Conservation (phyloP, 1,140 invertebrate genomes). For the Drosophila bocki region DNA sequence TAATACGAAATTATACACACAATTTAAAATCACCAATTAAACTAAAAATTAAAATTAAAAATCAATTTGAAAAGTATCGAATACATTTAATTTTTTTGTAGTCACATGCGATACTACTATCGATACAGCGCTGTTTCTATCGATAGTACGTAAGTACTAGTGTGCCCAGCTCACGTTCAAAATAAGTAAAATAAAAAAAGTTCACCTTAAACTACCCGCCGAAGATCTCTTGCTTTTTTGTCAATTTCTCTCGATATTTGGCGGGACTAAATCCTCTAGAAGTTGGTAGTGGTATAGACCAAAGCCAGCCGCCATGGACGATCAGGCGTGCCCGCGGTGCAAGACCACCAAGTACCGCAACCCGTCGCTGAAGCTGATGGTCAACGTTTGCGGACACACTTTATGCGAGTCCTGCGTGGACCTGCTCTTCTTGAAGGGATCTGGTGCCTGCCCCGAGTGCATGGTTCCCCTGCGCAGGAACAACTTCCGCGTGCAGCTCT, state of each 20-base stretch:
- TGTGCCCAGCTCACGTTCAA: too few species aligned
- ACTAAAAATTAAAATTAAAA: too few species aligned
- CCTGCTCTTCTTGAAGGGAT: conserved; percentile 88
- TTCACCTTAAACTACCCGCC: too few species aligned
- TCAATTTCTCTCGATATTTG: neutral
- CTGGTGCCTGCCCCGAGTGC: conserved; percentile 97
- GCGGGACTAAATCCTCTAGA: too few species aligned
- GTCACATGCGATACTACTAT: too few species aligned
- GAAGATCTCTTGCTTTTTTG: neutral
- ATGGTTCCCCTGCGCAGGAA: conserved; percentile 92
- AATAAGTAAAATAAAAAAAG: too few species aligned
- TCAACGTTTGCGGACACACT: conserved; percentile 99
- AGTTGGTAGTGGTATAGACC: neutral
- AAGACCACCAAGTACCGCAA: conserved; percentile 99
- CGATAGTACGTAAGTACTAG: too few species aligned
- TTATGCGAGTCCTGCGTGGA: conserved; percentile 93
- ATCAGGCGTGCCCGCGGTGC: conserved; percentile 97
- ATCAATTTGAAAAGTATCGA: too few species aligned
- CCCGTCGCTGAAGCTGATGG: conserved; percentile 98
- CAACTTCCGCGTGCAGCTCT: conserved; percentile 97
- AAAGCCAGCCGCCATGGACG: conserved; percentile 88
- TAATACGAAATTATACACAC: too few species aligned
- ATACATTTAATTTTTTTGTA: too few species aligned
- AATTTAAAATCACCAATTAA: too few species aligned
- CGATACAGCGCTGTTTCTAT: too few species aligned